These are phyloP conservation scores for Gryllus bimaculatus DNA, from an alignment of 1,140 invertebrate species.

Conservation along the genomic window DNA sequence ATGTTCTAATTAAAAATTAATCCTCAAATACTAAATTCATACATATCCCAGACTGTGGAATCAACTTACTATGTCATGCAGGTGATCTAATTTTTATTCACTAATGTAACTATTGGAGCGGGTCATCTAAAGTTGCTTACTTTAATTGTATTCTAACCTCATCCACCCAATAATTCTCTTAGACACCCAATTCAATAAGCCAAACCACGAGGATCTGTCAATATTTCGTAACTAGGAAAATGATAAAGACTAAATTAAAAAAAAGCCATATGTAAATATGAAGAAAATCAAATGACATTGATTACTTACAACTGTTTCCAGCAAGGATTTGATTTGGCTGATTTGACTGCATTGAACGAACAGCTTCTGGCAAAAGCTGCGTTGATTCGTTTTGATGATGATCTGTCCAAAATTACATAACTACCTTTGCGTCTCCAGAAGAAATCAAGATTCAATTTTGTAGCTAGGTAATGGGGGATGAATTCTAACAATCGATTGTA, in stretches of 20 bases:
- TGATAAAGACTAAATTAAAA: conserved; percentile 10
- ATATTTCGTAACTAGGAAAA: conserved; percentile 33
- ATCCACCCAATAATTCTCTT: conserved; percentile 67
- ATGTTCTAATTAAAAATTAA: no score
- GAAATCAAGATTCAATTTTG: conserved; percentile 48
- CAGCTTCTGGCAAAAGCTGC: background rate
- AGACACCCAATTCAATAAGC: conserved; percentile 68
- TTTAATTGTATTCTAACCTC: conserved; percentile 47
- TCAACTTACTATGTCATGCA: conserved; percentile 57
- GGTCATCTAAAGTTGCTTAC: conserved; percentile 48
- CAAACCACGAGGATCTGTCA: conserved; percentile 57
- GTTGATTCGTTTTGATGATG: conserved; percentile 26
- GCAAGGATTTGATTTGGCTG: background rate
- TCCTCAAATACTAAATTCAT: no score
- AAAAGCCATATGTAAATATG: background rate
- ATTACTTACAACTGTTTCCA: background rate
- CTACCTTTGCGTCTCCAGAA: conserved; percentile 36
- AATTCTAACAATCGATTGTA: background rate
- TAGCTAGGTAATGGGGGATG: conserved; percentile 25
- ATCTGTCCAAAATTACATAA: conserved; percentile 43
- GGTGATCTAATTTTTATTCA: conserved; percentile 48
- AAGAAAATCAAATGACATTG: background rate
- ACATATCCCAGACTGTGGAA: conserved; percentile 48
- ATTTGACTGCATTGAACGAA: background rate
- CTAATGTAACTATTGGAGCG: conserved; percentile 44